Evolutionary conservation across 2,113 vertebrate genomes (phyloP), one percentile per base, ranked within the genome.

Genomic region (Siniperca knerii): DNA sequence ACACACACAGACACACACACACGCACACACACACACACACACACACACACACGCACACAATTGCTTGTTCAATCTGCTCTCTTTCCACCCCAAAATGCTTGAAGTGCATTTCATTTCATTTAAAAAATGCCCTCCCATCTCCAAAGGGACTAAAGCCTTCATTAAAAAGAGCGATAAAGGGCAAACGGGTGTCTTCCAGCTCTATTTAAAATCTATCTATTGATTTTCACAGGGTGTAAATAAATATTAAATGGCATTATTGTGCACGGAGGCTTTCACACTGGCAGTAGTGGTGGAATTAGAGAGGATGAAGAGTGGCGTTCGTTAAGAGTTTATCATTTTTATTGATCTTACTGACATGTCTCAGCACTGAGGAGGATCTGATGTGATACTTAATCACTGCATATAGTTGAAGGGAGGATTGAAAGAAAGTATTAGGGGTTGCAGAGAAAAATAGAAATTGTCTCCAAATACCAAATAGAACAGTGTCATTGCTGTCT

Each of bases 261-360:
- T 92, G 85, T 77, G 42, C 78, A 79, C n/a, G 4, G 54, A 91
- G 79, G 81, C 87, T 90, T 82, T 88, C 73, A 86, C 46, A 84
- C 84, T 83, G 74, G 78, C 77, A 87, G 85, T 13, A 69, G 79
- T 64, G 65, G 66, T 40, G 73, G 75, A 87, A 89, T 92, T 81
- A 92, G 80, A 68, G 77, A 44, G 73, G 70, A 79, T 86, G 90
- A 89, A 85, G 79, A 88, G 90, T 64, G 60, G 72, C 62, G 67
- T 87, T 91, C 74, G 89, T 94, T 90, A 84, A 81, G 91, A 88
- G 88, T 92, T 92, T 88, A 89, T 94, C 92, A 89, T 94, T 89
- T 93, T 92, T 92, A 95, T 92, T 84, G 89, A 95, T 94, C 81
- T 35, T 55, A 46, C 69, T 83, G 90, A 91, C 86, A 89, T 89